Conservation (phyloP, 1,140 invertebrate species). For the Drosophila mayri region DNA sequence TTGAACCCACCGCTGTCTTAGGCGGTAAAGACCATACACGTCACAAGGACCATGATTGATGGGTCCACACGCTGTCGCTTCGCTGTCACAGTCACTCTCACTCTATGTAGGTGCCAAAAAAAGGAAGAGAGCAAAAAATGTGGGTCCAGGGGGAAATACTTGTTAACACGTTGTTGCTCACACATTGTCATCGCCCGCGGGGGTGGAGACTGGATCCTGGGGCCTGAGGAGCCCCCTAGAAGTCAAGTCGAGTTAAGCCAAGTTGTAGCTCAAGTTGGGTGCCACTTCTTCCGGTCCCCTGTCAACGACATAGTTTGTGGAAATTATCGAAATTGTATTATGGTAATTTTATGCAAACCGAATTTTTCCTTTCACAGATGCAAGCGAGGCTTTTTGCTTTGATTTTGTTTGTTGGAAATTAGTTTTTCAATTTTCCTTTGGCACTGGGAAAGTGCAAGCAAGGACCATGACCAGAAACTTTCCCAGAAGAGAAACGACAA, state of each 20-base stretch:
- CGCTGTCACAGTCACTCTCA: slow-evolving; percentile 26
- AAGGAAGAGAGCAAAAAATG: not conserved
- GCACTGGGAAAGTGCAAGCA: slow-evolving; percentile 40
- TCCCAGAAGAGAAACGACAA: slow-evolving; percentile 34
- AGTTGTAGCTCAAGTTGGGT: slow-evolving; percentile 41
- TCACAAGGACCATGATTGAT: slow-evolving; percentile 47
- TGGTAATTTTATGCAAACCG: slow-evolving; percentile 73
- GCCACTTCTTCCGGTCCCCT: slow-evolving; percentile 7
- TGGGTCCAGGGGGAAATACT: slow-evolving; percentile 38
- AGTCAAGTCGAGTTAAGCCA: slow-evolving; percentile 45
- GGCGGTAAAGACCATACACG: slow-evolving; percentile 29
- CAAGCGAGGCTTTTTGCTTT: slow-evolving; percentile 37
- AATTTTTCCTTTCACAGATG: slow-evolving; percentile 56
- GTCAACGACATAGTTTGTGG: slow-evolving; percentile 44
- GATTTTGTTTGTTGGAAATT: slow-evolving; percentile 72
- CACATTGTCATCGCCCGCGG: slow-evolving; percentile 2
- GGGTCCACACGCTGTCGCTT: slow-evolving; percentile 22
- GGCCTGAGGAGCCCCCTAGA: slow-evolving; percentile 6
- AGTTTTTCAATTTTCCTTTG: slow-evolving; percentile 70
- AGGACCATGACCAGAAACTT: slow-evolving; percentile 50
- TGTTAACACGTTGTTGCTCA: slow-evolving; percentile 52
- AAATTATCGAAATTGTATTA: slow-evolving; percentile 79
- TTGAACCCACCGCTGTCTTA: slow-evolving; percentile 23
- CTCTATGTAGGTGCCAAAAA: slow-evolving; percentile 26
- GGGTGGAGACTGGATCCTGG: not conserved